Conservation (phyloP, 2,113 vertebrate genomes). For the Circaetus cinerascens region DNA sequence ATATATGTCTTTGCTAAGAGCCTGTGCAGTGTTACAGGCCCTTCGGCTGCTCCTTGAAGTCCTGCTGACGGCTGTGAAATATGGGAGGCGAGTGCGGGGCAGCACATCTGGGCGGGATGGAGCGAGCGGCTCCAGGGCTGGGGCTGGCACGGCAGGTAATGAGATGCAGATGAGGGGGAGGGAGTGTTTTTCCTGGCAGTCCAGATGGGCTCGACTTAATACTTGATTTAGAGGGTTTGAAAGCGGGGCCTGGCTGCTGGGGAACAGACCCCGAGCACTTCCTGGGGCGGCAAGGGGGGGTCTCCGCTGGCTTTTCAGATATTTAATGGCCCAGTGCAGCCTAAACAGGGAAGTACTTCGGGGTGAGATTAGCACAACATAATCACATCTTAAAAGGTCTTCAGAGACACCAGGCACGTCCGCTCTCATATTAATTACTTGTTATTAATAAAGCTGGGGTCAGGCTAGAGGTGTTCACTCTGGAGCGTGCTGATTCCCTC, state of each 20-base stretch:
- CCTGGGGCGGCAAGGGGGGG: not conserved
- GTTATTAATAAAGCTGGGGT: conserved; percentile 52
- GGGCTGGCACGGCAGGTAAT: conserved; percentile 33
- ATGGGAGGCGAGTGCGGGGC: not conserved
- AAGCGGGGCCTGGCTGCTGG: not conserved
- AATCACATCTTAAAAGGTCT: conserved; percentile 65
- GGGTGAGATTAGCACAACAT: conserved; percentile 63
- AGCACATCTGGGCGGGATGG: conserved; percentile 26
- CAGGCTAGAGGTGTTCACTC: not conserved
- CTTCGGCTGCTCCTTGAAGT: conserved; percentile 5
- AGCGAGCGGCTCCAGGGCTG: not conserved
- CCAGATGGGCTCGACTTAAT: not conserved
- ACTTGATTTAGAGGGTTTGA: conserved; percentile 50
- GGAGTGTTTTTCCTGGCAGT: conserved; percentile 51
- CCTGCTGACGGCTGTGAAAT: conserved; percentile 38
- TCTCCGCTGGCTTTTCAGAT: not conserved
- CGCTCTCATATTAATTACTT: conserved; percentile 47
- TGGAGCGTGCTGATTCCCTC: not conserved
- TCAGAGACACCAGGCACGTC: conserved; percentile 49
- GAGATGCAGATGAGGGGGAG: conserved; percentile 43
- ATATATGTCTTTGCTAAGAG: not conserved
- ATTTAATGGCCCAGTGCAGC: conserved; percentile 41
- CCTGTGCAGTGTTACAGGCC: not conserved
- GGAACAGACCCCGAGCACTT: conserved; percentile 4
- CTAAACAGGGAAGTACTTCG: conserved; percentile 50